Evolutionary conservation across 2,113 vertebrate genomes (phyloP).

Genomic region (Thoracochromis brauschi): DNA sequence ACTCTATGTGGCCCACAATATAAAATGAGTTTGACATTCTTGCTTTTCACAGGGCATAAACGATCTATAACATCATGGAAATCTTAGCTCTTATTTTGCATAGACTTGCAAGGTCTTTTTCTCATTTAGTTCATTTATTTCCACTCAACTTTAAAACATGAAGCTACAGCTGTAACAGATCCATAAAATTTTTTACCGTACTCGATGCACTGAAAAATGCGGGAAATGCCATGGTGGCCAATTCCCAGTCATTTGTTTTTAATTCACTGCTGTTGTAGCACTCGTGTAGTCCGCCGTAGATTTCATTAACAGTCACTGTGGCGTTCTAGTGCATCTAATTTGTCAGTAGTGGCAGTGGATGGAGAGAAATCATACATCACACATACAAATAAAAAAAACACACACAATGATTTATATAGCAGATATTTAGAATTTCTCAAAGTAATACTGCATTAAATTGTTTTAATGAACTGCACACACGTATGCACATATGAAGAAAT

Average conservation of each 20-base stretch:
- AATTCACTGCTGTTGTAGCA: not conserved
- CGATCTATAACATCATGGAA: not conserved
- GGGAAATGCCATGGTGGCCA: not conserved
- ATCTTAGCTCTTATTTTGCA: not conserved
- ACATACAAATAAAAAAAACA: not conserved
- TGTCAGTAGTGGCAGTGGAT: not conserved
- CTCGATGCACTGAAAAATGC: not conserved
- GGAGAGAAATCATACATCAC: not conserved
- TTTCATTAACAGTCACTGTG: slow-evolving; percentile 1
- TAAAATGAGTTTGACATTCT: not conserved
- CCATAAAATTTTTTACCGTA: not conserved
- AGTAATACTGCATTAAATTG: not conserved
- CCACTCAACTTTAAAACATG: not conserved
- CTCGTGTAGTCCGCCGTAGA: not conserved
- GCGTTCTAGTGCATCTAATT: not conserved
- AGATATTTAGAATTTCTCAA: not conserved
- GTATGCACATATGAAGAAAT: not conserved
- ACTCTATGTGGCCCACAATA: not conserved
- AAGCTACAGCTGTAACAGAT: not conserved
- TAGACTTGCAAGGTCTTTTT: not conserved
- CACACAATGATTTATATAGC: not conserved
- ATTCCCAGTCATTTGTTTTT: not conserved
- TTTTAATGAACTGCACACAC: not conserved
- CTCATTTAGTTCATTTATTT: not conserved
- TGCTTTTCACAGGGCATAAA: not conserved